These are phyloP conservation scores for Nephrotoma appendiculata DNA, from an alignment of 2,888 invertebrate genomes.

Conservation along the genomic window DNA sequence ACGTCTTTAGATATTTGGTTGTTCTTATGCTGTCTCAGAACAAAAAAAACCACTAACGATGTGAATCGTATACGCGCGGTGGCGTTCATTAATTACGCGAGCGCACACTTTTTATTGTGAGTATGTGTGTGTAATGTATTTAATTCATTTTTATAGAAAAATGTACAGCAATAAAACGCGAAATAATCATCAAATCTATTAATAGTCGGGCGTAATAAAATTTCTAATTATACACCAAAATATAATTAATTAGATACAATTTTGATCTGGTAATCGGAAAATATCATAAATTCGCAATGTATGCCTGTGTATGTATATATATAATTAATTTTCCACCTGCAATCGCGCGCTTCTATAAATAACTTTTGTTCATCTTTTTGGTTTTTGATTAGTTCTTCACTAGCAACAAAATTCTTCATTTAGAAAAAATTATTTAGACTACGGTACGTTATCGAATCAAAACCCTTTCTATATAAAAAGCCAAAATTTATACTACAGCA, in stretches of 20 bases:
- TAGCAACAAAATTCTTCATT: not conserved
- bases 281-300: not conserved
- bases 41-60: not conserved
- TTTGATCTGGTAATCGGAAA: not conserved
- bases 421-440: not conserved
- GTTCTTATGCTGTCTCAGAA: not conserved
- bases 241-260: not conserved
- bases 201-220: not conserved
- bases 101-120: no score
- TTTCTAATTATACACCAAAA: not conserved
- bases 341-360: not conserved
- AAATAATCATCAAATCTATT: not conserved
- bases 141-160: not conserved
- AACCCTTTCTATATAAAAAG: no score
- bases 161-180: not conserved
- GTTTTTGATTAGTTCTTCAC: not conserved
- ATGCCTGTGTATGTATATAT: not conserved
- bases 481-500: no score
- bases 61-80: not conserved
- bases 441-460: no score
- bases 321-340: not conserved
- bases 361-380: not conserved
- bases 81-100: not conserved
- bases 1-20: not conserved
- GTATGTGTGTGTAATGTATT: no score